Base-by-base conservation (phyloP, 2,797 vertebrate species). In the Etheostoma nigrum region DNA sequence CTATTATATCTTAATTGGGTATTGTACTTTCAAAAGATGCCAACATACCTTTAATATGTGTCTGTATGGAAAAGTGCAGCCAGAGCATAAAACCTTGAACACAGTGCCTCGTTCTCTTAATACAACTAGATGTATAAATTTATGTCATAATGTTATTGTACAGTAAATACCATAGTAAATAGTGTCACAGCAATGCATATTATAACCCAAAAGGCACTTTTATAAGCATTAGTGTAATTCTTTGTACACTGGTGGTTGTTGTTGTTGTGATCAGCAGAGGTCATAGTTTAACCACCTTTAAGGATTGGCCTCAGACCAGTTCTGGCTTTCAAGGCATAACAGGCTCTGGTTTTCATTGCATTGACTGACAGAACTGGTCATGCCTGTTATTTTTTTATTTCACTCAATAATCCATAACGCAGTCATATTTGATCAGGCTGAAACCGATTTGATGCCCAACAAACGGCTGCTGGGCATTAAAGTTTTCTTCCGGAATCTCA, bases 211-310 rank as follows among this genome's bases (percentile, higher is more conserved):
- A 23, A 44, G 1, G 47, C 6, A 2, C 23, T 21, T 23, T 52
- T 36, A 36, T 52, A 12, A 59, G 36, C 25, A 7, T 52, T 10
- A 9, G 45, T 36, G 49, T 27, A 11, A 45, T 9, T 0, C 45
- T 15, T 36, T 33, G 33, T 1, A 4, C 23, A 10, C 27, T 33
- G n/a, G 5, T 60, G 14, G 44, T 61, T 51, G 51, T 78, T 78
- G 52, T 68, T 33, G 25, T 21, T 67, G 11, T 75, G 70, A 65
- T 42, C 90, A 89, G 77, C 76, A 87, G 88, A 69, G 77, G 85
- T 84, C 88, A 69, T 18, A 21, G 57, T 89, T 84, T 57, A 59
- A 7, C 69, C 58, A 67, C 9, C 5, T 66, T 79, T 55, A 42
- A 23, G 3, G 2, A 36, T 1, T 12, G 61, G 8, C 40, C 44